A percentile compares a stretch with the other conserved stretches of the same genome.
Conservation (phyloP, 2,888 invertebrate species). For the Alloplasta piceator region DNA sequence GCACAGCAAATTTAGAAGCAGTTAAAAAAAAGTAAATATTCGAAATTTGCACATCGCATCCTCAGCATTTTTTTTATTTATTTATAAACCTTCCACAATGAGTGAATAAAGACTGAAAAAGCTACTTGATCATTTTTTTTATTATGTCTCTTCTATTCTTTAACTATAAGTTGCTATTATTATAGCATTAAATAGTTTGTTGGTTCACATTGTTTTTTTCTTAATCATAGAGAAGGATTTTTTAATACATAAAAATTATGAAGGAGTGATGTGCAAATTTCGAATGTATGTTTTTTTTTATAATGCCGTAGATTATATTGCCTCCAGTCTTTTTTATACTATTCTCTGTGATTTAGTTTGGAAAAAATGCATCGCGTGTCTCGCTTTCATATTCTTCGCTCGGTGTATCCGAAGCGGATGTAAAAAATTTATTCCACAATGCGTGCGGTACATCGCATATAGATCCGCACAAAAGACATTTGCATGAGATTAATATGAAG, state of each 20-base stretch:
- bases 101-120: no score
- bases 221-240: not conserved
- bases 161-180: no score
- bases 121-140: no score
- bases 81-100: no score
- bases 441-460: not conserved
- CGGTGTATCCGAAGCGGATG: slow-evolving; percentile 47
- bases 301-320: not conserved
- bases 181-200: no score
- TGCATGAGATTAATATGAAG: slow-evolving; percentile 22
- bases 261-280: not conserved
- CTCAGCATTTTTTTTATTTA: no score
- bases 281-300: not conserved
- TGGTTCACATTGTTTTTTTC: no score
- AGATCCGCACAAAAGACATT: slow-evolving; percentile 15
- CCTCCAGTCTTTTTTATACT: not conserved
- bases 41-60: no score
- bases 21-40: no score
- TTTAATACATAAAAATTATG: not conserved
- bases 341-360: not conserved
- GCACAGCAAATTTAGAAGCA: no score
- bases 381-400: slow-evolving; percentile 60
- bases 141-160: no score
- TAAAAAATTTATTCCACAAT: slow-evolving; percentile 35
- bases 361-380: slow-evolving; percentile 61